These are phyloP conservation scores for Cydia strobilella DNA, from an alignment of 1,140 invertebrate genomes.

Conservation along the genomic window DNA sequence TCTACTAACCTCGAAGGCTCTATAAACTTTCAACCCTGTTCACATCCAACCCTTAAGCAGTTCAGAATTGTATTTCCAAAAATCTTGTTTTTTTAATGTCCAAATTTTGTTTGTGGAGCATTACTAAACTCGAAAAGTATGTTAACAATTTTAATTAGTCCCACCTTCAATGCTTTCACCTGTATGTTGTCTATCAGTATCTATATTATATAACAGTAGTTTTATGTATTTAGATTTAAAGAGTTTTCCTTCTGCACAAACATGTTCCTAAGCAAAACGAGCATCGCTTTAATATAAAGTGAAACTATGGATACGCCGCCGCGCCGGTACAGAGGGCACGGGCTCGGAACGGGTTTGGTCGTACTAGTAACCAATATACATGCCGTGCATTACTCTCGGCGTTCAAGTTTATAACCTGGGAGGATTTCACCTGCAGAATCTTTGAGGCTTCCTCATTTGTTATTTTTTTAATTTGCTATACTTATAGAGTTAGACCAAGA, in stretches of 20 bases:
- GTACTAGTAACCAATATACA: conserved; percentile 21
- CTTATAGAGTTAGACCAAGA: too few species aligned
- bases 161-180: too few species aligned
- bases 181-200: too few species aligned
- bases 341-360: conserved; percentile 1
- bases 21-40: too few species aligned
- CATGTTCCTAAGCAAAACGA: conserved; percentile 5
- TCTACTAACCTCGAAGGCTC: too few species aligned
- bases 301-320: conserved; percentile 14
- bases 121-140: background rate
- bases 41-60: too few species aligned
- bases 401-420: conserved; percentile 11
- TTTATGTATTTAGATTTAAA: background rate
- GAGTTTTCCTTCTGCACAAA: conserved; percentile 6
- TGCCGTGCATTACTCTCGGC: conserved; percentile 11
- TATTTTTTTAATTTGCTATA: background rate
- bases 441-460: background rate
- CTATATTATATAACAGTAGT: too few species aligned
- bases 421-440: conserved; percentile 9
- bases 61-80: too few species aligned
- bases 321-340: conserved; percentile 13
- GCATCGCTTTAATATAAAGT: conserved; percentile 17
- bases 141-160: background rate
- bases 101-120: background rate
- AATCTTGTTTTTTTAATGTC: too few species aligned